Evolutionary conservation across 2,113 vertebrate species (phyloP).

Genomic region (Sakesphorus luctuosus): DNA sequence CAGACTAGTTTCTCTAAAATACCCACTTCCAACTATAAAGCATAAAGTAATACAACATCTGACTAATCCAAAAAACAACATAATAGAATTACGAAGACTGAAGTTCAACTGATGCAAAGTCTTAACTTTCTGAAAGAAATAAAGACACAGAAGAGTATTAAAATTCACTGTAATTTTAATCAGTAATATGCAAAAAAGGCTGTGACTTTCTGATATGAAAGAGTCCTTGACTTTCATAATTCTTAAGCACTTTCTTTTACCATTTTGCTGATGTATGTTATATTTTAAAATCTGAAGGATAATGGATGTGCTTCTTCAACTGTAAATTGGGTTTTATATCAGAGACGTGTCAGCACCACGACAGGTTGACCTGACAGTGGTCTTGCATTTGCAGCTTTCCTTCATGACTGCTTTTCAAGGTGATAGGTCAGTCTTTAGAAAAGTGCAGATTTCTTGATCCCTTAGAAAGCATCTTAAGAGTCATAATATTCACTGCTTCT

Average conservation of each 20-base stretch:
- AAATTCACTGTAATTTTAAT: constrained; percentile 68
- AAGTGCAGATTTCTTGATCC: constrained; percentile 60
- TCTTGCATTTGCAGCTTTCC: constrained; percentile 69
- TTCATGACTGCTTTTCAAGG: constrained; percentile 76
- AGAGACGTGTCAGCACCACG: constrained; percentile 73
- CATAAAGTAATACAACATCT: background rate
- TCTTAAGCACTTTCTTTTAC: constrained; percentile 81
- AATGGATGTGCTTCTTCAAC: constrained; percentile 85
- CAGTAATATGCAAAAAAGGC: constrained; percentile 70
- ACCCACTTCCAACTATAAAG: background rate
- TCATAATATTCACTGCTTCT: constrained; percentile 71
- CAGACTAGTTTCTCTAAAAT: background rate
- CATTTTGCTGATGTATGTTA: constrained; percentile 82
- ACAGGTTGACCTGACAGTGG: constrained; percentile 72
- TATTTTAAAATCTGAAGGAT: constrained; percentile 82
- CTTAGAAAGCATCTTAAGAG: constrained; percentile 64
- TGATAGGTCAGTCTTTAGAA: constrained; percentile 73
- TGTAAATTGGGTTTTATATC: constrained; percentile 86
- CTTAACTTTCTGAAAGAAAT: constrained; percentile 38
- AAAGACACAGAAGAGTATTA: constrained; percentile 33
- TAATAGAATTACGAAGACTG: background rate
- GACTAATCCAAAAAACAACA: background rate
- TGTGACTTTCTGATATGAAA: constrained; percentile 78
- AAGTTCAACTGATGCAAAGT: constrained; percentile 21
- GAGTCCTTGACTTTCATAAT: constrained; percentile 83